Evolutionary conservation across 2,888 invertebrate species (phyloP), one percentile per base, ranked within the genome.

Genomic region (Metopia argyrocephala): DNA sequence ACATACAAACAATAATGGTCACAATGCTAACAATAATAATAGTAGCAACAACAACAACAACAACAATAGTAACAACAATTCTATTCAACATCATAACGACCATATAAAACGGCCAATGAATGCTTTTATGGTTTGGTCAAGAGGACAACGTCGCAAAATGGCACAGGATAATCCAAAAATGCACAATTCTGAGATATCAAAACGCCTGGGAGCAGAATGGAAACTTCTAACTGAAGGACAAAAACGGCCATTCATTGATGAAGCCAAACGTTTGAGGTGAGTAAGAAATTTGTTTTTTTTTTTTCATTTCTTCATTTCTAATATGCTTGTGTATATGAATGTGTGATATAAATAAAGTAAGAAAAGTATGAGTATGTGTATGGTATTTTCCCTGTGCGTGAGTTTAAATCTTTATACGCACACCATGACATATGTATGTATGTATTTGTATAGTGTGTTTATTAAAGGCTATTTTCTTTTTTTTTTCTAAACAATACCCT

Each of bases 21-120:
- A 0, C 59, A 64, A 27, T 38, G 28, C 5, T 15, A 28, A n/a
- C 28, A 38, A 15, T 46, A 48, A 80, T 57, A 84, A 54, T 57
- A 68, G 23, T 27, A 76, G 7, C 62, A 79, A 45, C 66, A 64
- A 20, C 59, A 81, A 6, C 18, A 38, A 50, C 12, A 20, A 1
- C 45, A 31, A 15, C 28, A 27, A 27, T 45, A 66, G 38, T 83
- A 65, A 83, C 83, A 83, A 56, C 76, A 82, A 21, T 71, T 75
- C 5, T 80, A 76, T 15, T 78, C 82, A 71, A 12, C 81, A 86
- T 75, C 88, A 84, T 50, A 85, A 89, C 84, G 95, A 95, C 89
- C 96, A 97, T 89, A 97, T 98, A 85, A 98, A 98, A 90, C 92
- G 98, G 74, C 98, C 98, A 48, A 98, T 98, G 98, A 98, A 98